phyloP scores from a whole-genome alignment of 2,888 invertebrate species.

The Cylindroiulus punctatus region DNA sequence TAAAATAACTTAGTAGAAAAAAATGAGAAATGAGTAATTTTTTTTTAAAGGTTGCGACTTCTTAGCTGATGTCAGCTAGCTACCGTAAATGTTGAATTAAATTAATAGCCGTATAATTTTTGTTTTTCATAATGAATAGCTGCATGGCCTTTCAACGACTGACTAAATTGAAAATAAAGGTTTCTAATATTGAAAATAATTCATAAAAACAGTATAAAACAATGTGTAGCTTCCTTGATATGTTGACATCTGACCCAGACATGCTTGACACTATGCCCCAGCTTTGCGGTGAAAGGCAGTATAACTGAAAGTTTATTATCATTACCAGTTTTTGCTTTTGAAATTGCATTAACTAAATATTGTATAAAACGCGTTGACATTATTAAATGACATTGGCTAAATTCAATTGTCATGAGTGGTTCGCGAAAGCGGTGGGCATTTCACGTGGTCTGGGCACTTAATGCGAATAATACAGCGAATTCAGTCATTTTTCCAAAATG shows the following conservation, averaged over 20 bases:
- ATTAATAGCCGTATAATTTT: not conserved
- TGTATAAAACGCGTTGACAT: constrained; percentile 5
- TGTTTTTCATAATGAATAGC: constrained; percentile 7
- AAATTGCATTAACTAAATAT: constrained; percentile 8
- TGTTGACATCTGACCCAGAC: not conserved
- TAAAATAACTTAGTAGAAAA: not conserved
- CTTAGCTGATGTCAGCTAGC: not conserved
- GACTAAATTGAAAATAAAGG: too few species aligned
- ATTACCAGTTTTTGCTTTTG: not conserved
- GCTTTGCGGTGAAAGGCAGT: not conserved
- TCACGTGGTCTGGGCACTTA: not conserved
- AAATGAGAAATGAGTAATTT: not conserved
- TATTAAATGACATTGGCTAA: not conserved
- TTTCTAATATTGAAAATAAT: constrained; percentile 12
- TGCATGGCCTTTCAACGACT: not conserved
- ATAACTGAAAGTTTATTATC: constrained; percentile 12
- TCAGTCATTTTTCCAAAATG: not conserved
- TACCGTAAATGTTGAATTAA: not conserved
- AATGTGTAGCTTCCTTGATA: not conserved
- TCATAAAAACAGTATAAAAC: not conserved
- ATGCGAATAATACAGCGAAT: not conserved
- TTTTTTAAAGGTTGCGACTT: not conserved
- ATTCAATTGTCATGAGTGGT: constrained; percentile 10
- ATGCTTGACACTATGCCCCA: constrained; percentile 17
- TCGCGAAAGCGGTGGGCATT: not conserved